Conservation (phyloP, 2,797 vertebrate species). For the Furcifer pardalis region DNA sequence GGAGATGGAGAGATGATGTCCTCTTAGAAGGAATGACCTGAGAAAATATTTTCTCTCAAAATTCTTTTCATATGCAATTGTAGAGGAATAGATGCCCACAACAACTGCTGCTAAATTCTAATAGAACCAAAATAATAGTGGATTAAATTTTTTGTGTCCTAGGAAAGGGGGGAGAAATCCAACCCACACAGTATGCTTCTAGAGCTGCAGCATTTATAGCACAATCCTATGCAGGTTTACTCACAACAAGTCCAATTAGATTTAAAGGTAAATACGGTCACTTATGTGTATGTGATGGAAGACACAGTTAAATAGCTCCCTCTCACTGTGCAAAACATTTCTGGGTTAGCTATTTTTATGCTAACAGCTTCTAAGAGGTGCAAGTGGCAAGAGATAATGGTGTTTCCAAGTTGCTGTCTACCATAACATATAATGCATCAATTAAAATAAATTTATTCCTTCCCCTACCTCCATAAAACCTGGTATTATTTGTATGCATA, state of each 20-base stretch:
- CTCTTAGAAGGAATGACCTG: background rate
- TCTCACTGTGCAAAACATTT: no score
- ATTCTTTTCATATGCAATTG: background rate
- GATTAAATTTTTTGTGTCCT: background rate
- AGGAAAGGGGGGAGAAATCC: background rate
- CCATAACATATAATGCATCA: background rate
- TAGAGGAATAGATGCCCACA: no score
- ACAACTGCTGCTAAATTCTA: background rate
- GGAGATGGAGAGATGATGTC: background rate
- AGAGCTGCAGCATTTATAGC: background rate
- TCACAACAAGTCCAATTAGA: background rate
- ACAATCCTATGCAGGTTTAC: background rate
- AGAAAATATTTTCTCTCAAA: background rate
- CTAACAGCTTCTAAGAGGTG: background rate
- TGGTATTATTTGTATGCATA: background rate
- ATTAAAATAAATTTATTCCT: background rate
- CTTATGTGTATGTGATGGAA: background rate
- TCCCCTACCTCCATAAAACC: no score
- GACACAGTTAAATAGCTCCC: background rate
- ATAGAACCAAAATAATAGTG: background rate
- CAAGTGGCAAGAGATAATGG: background rate
- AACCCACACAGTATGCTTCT: background rate
- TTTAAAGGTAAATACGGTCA: no score
- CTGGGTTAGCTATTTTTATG: background rate
- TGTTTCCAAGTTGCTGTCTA: background rate